Evolutionary conservation across 2,888 invertebrate genomes (phyloP), one percentile per base, ranked within the genome.

Genomic region (Drosophila pseudotalamancana): DNA sequence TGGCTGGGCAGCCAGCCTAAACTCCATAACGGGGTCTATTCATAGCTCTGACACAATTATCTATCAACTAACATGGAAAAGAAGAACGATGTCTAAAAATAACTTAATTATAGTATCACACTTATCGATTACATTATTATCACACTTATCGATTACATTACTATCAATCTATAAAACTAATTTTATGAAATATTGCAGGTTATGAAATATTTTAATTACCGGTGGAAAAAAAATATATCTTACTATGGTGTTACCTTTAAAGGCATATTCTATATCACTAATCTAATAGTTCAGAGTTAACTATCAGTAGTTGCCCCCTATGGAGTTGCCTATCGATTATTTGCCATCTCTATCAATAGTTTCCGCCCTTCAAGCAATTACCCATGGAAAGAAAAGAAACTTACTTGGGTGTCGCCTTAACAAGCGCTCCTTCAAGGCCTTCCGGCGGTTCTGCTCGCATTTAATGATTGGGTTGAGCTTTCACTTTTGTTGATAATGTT

Each of bases 401-500:
- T 18, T 19, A 39, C 23, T 12, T 29, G 8, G 29, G 4, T 35
- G 19, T 29, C 25, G 39, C 16, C 63, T 63, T 32, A 51, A 45
- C 53, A 25, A 37, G 34, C 34, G n/a, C n/a, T n/a, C 2, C 21
- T 27, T 18, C 32, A 73, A 68, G 69, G 40, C 40, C 50, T 12
- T 18, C 18, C 25, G 18, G 35, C 40, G 31, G 25, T 31, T 45
- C 49, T 57, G 50, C 55, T 61, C 61, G 37, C 70, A 50, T 70
- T 70, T 74, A 70, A 72, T 70, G 75, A 72, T 72, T 72, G 64
- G 53, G 59, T 70, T 77, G 75, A 50, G 49, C 40, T 61, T 72
- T 75, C 53, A 53, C 72, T 63, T 59, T 56, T 65, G 62, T 35
- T 65, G 82, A 77, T 81, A 77, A 64, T 83, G 69, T 83, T 71